phyloP scores from a whole-genome alignment of 2,797 vertebrate genomes.

The Karalla daura region DNA sequence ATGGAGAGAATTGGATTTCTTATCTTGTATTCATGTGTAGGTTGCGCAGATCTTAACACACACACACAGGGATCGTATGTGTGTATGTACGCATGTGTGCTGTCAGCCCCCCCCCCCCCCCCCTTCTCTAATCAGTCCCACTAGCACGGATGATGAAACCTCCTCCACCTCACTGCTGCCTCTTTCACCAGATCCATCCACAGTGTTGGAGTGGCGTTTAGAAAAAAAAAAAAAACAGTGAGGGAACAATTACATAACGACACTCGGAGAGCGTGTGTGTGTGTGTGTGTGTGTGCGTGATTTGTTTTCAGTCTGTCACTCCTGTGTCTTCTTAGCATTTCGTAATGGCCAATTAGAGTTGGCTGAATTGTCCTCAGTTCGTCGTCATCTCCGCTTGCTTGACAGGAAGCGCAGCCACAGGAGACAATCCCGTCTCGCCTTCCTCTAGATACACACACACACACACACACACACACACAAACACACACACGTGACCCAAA shows the following conservation, averaged over 20 bases:
- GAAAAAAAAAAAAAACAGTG: slow-evolving; percentile 16
- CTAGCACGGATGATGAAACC: slow-evolving; percentile 25
- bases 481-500: background rate
- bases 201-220: slow-evolving; percentile 26
- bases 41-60: slow-evolving; percentile 19
- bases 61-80: background rate
- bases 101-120: slow-evolving; percentile 7
- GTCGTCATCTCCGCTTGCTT: slow-evolving; percentile 10
- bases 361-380: background rate
- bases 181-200: slow-evolving; percentile 3
- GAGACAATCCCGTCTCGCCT: slow-evolving; percentile 45
- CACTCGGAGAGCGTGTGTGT: slow-evolving; percentile 18
- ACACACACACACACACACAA: background rate
- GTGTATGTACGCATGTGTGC: background rate
- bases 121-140: slow-evolving; percentile 3
- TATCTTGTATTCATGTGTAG: slow-evolving; percentile 23
- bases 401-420: slow-evolving; percentile 6
- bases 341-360: slow-evolving; percentile 40
- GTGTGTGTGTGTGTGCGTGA: background rate
- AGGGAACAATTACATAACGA: slow-evolving; percentile 46
- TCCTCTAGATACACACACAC: slow-evolving; percentile 17
- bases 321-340: slow-evolving; percentile 28
- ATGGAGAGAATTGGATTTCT: slow-evolving; percentile 26
- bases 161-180: slow-evolving; percentile 9
- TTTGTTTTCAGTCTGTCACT: slow-evolving; percentile 26